phyloP scores from a whole-genome alignment of 2,113 vertebrate genomes.

The Galbula dea region DNA sequence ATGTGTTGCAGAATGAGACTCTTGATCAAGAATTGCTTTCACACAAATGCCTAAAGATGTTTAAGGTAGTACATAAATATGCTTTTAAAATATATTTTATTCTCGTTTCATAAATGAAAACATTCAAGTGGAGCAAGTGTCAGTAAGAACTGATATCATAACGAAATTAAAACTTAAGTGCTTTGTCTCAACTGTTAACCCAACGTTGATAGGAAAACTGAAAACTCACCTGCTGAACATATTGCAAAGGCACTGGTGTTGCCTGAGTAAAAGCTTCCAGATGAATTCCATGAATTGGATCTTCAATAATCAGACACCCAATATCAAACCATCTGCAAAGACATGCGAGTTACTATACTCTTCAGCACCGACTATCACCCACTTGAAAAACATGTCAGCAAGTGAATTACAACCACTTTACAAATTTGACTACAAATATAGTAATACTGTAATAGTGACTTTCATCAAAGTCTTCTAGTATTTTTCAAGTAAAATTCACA shows the following conservation, averaged over 20 bases:
- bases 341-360: neutral
- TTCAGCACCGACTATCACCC: neutral
- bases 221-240: constrained; percentile 85
- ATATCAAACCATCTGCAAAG: constrained; percentile 93
- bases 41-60: neutral
- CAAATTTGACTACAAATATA: neutral
- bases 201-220: neutral
- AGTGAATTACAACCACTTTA: neutral
- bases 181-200: neutral
- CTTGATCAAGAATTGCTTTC: neutral
- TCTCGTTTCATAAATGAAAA: neutral
- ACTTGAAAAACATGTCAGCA: neutral
- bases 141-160: neutral
- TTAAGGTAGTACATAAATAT: neutral
- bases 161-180: neutral
- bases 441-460: neutral
- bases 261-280: constrained; percentile 93
- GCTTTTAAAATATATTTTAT: neutral
- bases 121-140: neutral
- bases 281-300: constrained; percentile 84
- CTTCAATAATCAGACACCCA: constrained; percentile 91
- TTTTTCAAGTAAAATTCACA: neutral
- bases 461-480: neutral
- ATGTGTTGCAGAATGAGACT: neutral
- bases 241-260: constrained; percentile 86